These are phyloP conservation scores for Calliphora vomitoria DNA, from an alignment of 2,888 invertebrate species.

Conservation along the genomic window DNA sequence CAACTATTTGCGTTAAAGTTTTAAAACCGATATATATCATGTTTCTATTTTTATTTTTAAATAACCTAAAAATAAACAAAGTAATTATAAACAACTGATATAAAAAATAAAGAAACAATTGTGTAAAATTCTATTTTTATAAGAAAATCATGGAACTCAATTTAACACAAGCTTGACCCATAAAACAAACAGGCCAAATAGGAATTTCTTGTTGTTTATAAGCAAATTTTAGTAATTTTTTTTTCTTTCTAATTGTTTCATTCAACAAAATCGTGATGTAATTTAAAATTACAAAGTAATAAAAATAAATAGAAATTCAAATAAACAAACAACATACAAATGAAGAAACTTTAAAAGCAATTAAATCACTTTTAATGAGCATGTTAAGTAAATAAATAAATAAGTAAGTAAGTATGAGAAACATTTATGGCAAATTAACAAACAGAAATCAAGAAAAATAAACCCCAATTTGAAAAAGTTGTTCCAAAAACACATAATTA, in stretches of 20 bases:
- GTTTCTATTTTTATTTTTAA: neutral
- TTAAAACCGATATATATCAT: conserved; percentile 1
- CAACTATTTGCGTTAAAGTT: neutral
- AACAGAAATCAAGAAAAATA: neutral
- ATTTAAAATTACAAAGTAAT: conserved; percentile 42
- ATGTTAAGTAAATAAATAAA: neutral
- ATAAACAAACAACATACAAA: conserved; percentile 1
- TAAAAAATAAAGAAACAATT: neutral
- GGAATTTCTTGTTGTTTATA: neutral
- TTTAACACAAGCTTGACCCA: conserved; percentile 22
- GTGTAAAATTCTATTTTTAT: neutral
- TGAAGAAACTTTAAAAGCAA: conserved; percentile 34
- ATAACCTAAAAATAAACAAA: conserved; percentile 1
- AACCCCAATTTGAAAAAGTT: neutral
- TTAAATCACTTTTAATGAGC: conserved; percentile 40
- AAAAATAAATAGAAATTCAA: conserved; percentile 25
- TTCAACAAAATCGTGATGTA: conserved; percentile 50
- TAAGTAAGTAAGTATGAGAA: no score
- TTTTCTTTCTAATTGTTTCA: conserved; percentile 3
- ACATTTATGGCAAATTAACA: neutral
- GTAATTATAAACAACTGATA: conserved; percentile 7
- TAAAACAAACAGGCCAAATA: conserved; percentile 12
- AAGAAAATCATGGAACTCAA: conserved; percentile 8
- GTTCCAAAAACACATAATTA: neutral
- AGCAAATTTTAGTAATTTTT: neutral